Evolutionary conservation across 2,113 vertebrate genomes (phyloP).

Genomic region (Solea solea): DNA sequence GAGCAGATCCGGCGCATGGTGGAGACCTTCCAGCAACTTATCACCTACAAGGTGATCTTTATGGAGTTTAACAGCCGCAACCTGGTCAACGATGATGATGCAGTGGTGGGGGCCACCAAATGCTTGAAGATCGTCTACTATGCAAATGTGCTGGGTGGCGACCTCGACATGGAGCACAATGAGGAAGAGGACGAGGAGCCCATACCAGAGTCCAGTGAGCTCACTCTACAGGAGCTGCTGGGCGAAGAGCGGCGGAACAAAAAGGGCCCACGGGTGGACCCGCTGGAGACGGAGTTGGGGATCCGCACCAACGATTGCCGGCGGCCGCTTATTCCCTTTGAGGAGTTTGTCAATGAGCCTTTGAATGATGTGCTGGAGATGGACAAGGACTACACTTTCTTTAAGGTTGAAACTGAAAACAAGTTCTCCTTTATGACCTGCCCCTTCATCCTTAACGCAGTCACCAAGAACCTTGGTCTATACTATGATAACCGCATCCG

Average conservation of each 20-base stretch:
- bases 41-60: constrained; percentile 97
- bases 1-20: constrained; percentile 95
- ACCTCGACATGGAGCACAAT: constrained; percentile 92
- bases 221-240: constrained; percentile 95
- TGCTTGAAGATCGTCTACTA: constrained; percentile 99
- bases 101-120: constrained; percentile 95
- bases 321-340: constrained; percentile 92
- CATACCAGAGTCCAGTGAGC: constrained; percentile 94
- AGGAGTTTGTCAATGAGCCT: constrained; percentile 98
- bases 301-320: constrained; percentile 96
- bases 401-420: constrained; percentile 98
- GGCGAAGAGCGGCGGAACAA: constrained; percentile 96
- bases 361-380: constrained; percentile 98
- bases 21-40: constrained; percentile 99
- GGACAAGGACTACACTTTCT: constrained; percentile 99
- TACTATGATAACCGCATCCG: constrained; percentile 99
- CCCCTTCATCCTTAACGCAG: constrained; percentile 96
- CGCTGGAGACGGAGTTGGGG: constrained; percentile 94
- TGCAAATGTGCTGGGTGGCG: constrained; percentile 96
- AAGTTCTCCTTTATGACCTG: constrained; percentile 99
- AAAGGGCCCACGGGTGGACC: constrained; percentile 96
- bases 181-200: constrained; percentile 98
- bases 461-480: constrained; percentile 98
- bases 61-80: constrained; percentile 97
- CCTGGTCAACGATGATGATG: constrained; percentile 96